Evolutionary conservation across 1,140 invertebrate species (phyloP), one percentile per base, ranked within the genome.

Genomic region (Hycleus cichorii): DNA sequence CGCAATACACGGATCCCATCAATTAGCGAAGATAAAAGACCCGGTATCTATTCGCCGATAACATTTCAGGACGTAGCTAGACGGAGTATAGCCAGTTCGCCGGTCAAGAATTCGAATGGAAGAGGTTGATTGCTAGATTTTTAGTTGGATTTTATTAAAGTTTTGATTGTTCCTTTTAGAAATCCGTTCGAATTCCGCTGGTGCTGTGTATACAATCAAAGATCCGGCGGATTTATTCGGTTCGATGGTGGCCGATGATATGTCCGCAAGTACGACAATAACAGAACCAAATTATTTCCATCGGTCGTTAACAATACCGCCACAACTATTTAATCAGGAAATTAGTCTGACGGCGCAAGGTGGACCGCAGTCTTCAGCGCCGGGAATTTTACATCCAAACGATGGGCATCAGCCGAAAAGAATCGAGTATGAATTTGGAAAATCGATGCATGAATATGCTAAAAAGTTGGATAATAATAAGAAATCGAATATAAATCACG

Each of bases 51-150:
- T 73, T 91, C 89, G 0, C 90, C 90, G 0, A 87, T 92, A 38
- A 91, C 88, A 0, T 90, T 91, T 61, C 86, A 91, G 65, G 90
- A 91, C 68, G 86, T 91, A 1, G 87, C 87, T 0, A 74, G 85
- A 4, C 73, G 86, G 25, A 90, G 88, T 55, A 83, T 86, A 39
- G 84, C 82, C 0, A 88, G 84, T 70, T 89, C 87, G 0, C 88
- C 88, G 0, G 80, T 81, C 5, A 81, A 81, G 61, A 62, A 64
- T 57, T 64, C 61, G 66, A 69, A 68, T 68, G 72, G 67, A 68
- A 72, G 67, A 73, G 75, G 74, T 75, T 72, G 72, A 70, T n/a
- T 42, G 9, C 10, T 42, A 39, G 10, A 39, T 39, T 18, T 18
- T 18, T 18, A 18, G 32, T 32, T 32, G 32, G 4, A 5, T 32